These are phyloP conservation scores for Ptycholaimellus sp. DNA, from an alignment of 2,888 invertebrate genomes.

Conservation along the genomic window DNA sequence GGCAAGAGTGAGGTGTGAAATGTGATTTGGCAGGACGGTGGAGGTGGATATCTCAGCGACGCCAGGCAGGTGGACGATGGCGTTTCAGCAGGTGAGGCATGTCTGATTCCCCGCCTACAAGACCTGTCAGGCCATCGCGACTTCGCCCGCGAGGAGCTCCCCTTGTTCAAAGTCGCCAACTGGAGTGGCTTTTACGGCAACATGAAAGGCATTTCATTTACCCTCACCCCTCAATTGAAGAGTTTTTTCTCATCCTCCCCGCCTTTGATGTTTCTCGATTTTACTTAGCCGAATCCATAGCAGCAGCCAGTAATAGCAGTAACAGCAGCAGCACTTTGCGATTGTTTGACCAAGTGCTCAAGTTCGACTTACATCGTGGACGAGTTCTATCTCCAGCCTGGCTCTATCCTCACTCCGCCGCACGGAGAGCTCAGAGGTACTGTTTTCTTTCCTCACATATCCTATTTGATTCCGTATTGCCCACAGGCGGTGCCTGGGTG, in stretches of 20 bases:
- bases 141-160: slow-evolving; percentile 68
- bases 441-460: neutral
- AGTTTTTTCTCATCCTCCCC: too few species aligned
- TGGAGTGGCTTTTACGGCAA: slow-evolving; percentile 98
- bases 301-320: too few species aligned
- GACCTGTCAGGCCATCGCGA: slow-evolving; percentile 81
- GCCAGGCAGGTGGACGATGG: slow-evolving; percentile 76
- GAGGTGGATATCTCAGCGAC: slow-evolving; percentile 80
- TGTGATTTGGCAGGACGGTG: too few species aligned
- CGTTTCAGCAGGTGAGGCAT: slow-evolving; percentile 55
- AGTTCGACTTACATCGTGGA: slow-evolving; percentile 96
- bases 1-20: too few species aligned
- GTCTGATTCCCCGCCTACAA: slow-evolving; percentile 89
- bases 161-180: slow-evolving; percentile 83
- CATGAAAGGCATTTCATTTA: slow-evolving; percentile 60
- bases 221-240: too few species aligned
- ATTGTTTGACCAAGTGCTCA: slow-evolving; percentile 85
- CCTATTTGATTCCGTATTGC: too few species aligned
- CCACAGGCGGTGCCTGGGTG: slow-evolving; percentile 97
- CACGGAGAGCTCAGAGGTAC: slow-evolving; percentile 55
- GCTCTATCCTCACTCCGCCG: slow-evolving; percentile 80
- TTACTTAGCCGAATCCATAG: too few species aligned
- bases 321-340: too few species aligned
- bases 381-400: slow-evolving; percentile 63
- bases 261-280: too few species aligned